phyloP scores from a whole-genome alignment of 2,113 vertebrate species.

The Stegostoma tigrinum region DNA sequence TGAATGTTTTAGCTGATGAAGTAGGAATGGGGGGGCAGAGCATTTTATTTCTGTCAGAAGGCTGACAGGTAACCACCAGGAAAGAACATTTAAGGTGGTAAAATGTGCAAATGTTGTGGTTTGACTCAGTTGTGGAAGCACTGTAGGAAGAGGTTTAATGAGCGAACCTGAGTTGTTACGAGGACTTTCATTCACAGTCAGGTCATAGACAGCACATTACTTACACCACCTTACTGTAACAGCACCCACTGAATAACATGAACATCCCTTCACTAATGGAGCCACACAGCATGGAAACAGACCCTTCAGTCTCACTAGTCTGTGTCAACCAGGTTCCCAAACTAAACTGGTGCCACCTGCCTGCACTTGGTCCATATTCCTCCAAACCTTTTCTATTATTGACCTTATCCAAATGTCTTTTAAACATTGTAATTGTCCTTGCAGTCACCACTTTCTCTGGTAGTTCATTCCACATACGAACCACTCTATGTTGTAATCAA shows the following conservation, averaged over 20 bases:
- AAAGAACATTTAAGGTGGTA: neutral
- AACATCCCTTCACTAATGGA: neutral
- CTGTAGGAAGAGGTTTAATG: neutral
- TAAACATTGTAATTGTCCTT: too few relatives aligned
- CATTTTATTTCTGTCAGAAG: neutral
- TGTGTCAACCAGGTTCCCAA: too few relatives aligned
- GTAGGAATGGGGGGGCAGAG: neutral
- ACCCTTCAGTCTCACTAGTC: too few relatives aligned
- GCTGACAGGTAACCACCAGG: neutral
- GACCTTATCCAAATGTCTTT: too few relatives aligned
- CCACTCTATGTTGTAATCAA: too few relatives aligned
- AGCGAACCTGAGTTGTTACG: neutral
- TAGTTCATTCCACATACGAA: too few relatives aligned
- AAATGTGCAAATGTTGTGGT: neutral
- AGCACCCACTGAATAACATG: neutral
- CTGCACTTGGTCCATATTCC: too few relatives aligned
- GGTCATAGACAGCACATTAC: neutral
- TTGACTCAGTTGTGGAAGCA: neutral
- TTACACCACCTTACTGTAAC: neutral
- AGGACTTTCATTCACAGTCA: neutral
- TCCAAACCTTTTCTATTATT: too few relatives aligned
- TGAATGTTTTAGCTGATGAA: neutral
- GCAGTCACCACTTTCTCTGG: too few relatives aligned
- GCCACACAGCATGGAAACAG: too few relatives aligned
- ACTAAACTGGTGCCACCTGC: too few relatives aligned